Evolutionary conservation across 1,140 invertebrate genomes (phyloP).

Genomic region (Cyrtorhinus lividipennis): DNA sequence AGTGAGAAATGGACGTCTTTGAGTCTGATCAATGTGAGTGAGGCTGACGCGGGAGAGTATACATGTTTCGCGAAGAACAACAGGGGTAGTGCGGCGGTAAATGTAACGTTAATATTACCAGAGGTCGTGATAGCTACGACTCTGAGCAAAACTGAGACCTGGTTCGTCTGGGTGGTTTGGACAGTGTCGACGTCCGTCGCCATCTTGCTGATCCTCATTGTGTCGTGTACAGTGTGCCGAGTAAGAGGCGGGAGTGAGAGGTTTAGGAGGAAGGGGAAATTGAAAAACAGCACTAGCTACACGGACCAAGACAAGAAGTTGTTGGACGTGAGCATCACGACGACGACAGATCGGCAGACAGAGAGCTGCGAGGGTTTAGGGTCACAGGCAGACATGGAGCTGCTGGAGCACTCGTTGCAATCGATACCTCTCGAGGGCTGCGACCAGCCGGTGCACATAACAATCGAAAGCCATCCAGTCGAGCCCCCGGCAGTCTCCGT

Average conservation of each 20-base stretch:
- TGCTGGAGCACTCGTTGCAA: constrained; percentile 29
- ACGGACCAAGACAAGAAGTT: constrained; percentile 72
- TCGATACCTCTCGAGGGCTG: constrained; percentile 31
- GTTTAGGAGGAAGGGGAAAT: constrained; percentile 42
- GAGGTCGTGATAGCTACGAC: constrained; percentile 49
- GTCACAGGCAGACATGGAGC: constrained; percentile 35
- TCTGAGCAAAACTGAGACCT: constrained; percentile 42
- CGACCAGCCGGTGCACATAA: constrained; percentile 54
- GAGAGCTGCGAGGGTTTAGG: constrained; percentile 30
- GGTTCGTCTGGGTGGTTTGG: constrained; percentile 40
- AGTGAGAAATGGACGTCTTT: constrained; percentile 52
- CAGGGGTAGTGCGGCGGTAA: constrained; percentile 50
- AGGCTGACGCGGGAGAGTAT: constrained; percentile 64
- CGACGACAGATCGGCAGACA: constrained; percentile 48
- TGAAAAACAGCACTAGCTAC: constrained; percentile 59
- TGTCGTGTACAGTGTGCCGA: constrained; percentile 41
- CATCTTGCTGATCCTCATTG: constrained; percentile 34
- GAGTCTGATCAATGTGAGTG: constrained; percentile 55
- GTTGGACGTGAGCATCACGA: constrained; percentile 60
- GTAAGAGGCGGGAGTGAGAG: constrained; percentile 31
- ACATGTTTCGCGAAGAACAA: constrained; percentile 60
- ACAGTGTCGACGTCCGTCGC: constrained; percentile 36
- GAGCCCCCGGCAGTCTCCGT: constrained; percentile 29
- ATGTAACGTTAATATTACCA: constrained; percentile 53
- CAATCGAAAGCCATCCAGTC: constrained; percentile 49